These are phyloP conservation scores for Oceanodroma tethys DNA, from an alignment of 2,113 vertebrate species.

Conservation along the genomic window DNA sequence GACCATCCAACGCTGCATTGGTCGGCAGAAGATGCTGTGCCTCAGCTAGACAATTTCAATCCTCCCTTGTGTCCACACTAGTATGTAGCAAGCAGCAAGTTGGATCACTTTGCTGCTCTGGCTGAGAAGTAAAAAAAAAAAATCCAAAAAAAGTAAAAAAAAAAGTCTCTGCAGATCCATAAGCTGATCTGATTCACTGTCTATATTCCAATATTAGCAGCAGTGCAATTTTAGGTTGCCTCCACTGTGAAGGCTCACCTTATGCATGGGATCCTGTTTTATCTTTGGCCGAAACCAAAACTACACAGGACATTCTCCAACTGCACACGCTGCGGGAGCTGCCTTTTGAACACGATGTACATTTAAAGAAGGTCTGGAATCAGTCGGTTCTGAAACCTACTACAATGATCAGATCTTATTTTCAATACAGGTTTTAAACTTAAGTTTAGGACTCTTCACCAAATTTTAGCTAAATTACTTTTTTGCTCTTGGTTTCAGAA, in stretches of 20 bases:
- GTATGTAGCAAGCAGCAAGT: accelerated
- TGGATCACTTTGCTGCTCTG: not conserved
- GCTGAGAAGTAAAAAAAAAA: not conserved
- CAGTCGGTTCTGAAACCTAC: not conserved
- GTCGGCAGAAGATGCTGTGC: not conserved
- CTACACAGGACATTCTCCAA: not conserved
- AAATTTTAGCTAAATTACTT: not conserved
- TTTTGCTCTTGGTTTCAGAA: not conserved
- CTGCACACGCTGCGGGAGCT: accelerated
- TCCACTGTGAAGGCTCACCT: not conserved
- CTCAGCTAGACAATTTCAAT: not conserved
- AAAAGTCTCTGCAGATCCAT: not conserved
- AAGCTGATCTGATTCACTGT: not conserved
- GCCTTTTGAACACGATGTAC: not conserved
- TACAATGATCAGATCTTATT: not conserved
- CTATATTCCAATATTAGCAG: not conserved
- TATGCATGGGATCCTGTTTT: not conserved
- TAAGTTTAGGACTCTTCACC: not conserved
- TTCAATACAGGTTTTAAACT: not conserved
- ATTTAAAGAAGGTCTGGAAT: not conserved
- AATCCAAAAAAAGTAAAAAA: not conserved
- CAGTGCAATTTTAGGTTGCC: not conserved
- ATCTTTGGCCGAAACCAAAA: not conserved
- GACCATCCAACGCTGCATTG: not conserved
- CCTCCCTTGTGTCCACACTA: not conserved